phyloP scores from a whole-genome alignment of 30 jellyfish, hydroid and myxozoan species.

The Mastigias papua region DNA sequence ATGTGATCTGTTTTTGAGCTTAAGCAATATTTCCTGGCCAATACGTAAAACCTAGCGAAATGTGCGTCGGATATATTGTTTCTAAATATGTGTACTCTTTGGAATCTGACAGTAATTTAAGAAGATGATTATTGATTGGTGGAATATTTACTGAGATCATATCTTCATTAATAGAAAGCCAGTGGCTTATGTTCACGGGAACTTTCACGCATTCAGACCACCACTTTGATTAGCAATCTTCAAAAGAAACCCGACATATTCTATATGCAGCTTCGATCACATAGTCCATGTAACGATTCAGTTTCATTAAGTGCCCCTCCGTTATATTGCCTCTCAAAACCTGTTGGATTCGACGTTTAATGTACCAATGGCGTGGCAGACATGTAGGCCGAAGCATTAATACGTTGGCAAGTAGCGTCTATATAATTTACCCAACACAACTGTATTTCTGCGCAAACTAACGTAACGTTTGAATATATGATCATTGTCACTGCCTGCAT shows the following conservation, averaged over 20 bases:
- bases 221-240: not conserved
- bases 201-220: not conserved
- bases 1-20: constrained; percentile 15
- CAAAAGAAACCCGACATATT: not conserved
- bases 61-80: constrained; percentile 1
- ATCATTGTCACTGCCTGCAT: too few species aligned
- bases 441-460: too few species aligned
- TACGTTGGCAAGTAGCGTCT: too few species aligned
- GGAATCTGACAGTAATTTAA: constrained; percentile 7
- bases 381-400: too few species aligned
- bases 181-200: not conserved
- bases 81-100: not conserved
- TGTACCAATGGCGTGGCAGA: too few species aligned
- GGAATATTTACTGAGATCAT: constrained; percentile 7
- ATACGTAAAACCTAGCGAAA: not conserved
- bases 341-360: too few species aligned
- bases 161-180: constrained; percentile 17
- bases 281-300: not conserved
- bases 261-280: not conserved
- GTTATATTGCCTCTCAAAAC: too few species aligned
- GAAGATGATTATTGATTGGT: not conserved
- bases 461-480: too few species aligned
- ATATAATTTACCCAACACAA: too few species aligned
- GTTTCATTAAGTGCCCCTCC: not conserved
- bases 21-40: constrained; percentile 1